Evolutionary conservation across 2,888 invertebrate species (phyloP), one percentile per base, ranked within the genome.

Genomic region (Caenorhabditis sulstoni): DNA sequence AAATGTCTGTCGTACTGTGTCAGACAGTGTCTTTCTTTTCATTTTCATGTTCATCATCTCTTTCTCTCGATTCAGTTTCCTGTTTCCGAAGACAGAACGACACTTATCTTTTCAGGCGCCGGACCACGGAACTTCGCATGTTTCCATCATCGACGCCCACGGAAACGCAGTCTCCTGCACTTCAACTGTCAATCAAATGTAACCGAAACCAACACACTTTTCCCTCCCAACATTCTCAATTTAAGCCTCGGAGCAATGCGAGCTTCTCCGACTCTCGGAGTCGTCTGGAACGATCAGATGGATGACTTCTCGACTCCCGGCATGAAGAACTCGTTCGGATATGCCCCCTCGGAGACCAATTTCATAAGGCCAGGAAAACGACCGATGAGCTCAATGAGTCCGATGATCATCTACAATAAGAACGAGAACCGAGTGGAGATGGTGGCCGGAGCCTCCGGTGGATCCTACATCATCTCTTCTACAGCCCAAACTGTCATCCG

Each of bases 111-210:
- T 80, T 3, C 70, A 82, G 82, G 74, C 93, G 66, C 93, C 94
- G 64, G 90, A 91, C 81, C 93, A 94, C 90, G 96, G 97, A 47
- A 98, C 98, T 0, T 94, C 96, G 0, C 97, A 98, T 89, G 93
- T 96, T 41, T 95, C 95, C 0, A 93, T 97, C 52, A 91, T 97
- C 35, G 90, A 90, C 55, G 81, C 80, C 5, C 94, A 95, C 89
- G 96, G 97, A 0, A 95, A 96, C 90, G 97, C 96, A 0, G 95
- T 97, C 0, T 94, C 96, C 0, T 94, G 94, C 0, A 97, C 97
- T 1, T 95, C 95, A 85, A 95, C 97, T 0, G 93, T 96, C 18
- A 96, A 96, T 91, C 86, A 93, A 81, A 67, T 79, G 81, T 81
- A 65, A 71, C 37, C 18, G 7, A 18, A n/a, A n/a, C 14, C 14